A percentile compares a stretch with the other conserved stretches of the same genome.
These are phyloP conservation scores for Porphyrio hochstetteri DNA, from an alignment of 2,113 vertebrate genomes.

Conservation along the genomic window DNA sequence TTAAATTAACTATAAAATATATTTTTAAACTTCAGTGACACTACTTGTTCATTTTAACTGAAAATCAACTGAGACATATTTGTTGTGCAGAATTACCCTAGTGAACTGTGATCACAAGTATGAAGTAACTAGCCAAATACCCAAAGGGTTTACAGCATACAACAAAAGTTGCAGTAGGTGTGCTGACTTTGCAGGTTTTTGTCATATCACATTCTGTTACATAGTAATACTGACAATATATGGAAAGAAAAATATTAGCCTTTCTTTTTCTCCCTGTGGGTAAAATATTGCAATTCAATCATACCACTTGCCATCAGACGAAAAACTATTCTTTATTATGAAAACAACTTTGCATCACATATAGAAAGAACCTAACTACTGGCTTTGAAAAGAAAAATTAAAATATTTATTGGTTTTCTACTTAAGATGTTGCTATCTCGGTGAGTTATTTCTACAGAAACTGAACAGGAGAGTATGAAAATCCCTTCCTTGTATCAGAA, in stretches of 20 bases:
- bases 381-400: neutral
- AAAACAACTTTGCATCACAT: neutral
- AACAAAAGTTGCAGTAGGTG: constrained; percentile 3
- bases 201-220: constrained; percentile 18
- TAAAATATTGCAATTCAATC: neutral
- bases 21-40: neutral
- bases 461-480: neutral
- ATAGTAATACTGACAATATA: neutral
- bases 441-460: neutral
- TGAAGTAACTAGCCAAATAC: neutral
- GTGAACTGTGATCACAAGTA: neutral
- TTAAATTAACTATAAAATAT: neutral
- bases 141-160: neutral
- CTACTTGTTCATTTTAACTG: neutral
- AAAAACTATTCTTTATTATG: neutral
- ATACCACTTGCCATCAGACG: neutral
- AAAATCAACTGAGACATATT: neutral
- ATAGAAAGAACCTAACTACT: neutral
- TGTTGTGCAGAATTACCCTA: neutral
- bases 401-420: neutral
- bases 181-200: constrained; percentile 29
- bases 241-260: constrained; percentile 30
- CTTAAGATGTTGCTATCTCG: neutral
- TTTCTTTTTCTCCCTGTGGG: neutral
- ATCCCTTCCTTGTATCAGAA: neutral